Conservation (phyloP, 2,888 invertebrate species). For the Arge pagana region DNA sequence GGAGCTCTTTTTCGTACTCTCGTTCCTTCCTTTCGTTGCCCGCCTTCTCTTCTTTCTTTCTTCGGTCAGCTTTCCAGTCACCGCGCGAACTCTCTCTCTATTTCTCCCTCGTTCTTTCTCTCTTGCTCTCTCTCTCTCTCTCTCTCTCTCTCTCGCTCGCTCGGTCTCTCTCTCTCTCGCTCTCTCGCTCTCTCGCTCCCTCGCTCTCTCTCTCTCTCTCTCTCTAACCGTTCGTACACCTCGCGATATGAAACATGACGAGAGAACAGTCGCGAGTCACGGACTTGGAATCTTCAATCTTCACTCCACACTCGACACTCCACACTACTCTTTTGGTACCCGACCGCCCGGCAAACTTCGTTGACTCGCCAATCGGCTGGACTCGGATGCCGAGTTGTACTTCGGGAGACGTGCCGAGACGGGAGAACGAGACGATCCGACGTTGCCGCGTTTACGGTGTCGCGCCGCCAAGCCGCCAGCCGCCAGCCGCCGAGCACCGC, state of each 20-base stretch:
- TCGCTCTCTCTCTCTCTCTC: constrained; percentile 20
- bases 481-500: constrained; percentile 31
- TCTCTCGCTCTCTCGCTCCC: constrained; percentile 20
- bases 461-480: constrained; percentile 29
- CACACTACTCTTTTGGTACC: constrained; percentile 16
- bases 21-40: too few species aligned
- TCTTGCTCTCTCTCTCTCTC: too few species aligned
- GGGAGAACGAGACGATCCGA: constrained; percentile 54
- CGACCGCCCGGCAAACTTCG: constrained; percentile 55
- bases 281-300: too few species aligned
- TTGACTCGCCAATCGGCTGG: constrained; percentile 56
- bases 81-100: constrained; percentile 25
- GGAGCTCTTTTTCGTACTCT: too few species aligned
- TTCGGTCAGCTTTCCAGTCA: too few species aligned
- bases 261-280: too few species aligned
- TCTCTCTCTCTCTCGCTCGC: too few species aligned
- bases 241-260: too few species aligned
- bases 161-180: too few species aligned
- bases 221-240: neutral
- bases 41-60: too few species aligned
- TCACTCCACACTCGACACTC: constrained; percentile 12
- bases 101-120: too few species aligned
- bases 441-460: constrained; percentile 55
- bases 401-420: constrained; percentile 46
- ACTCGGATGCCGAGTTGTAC: constrained; percentile 45